Percentiles rank a stretch among this genome's conserved stretches.
These are phyloP conservation scores for Engystomops pustulosus DNA, from an alignment of 2,113 vertebrate species.

Conservation along the genomic window DNA sequence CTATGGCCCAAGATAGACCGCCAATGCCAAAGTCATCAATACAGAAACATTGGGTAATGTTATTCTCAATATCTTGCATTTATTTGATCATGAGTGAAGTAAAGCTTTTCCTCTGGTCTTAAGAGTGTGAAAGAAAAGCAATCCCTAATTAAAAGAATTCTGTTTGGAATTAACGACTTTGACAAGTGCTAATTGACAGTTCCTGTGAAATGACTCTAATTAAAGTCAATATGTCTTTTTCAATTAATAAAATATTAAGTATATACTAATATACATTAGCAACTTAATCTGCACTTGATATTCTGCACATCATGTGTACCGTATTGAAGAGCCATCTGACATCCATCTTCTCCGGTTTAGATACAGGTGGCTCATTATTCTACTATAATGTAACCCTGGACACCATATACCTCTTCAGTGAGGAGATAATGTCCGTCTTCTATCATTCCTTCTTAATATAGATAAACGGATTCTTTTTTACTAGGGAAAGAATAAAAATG, in stretches of 20 bases:
- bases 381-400: constrained; percentile 65
- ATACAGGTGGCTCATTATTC: constrained; percentile 72
- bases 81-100: constrained; percentile 80
- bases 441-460: constrained; percentile 59
- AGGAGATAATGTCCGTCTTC: constrained; percentile 61
- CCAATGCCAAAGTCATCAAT: constrained; percentile 78
- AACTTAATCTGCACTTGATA: constrained; percentile 85
- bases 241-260: constrained; percentile 86
- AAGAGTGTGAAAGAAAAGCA: constrained; percentile 78
- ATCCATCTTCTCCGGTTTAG: constrained; percentile 76
- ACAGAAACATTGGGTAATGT: constrained; percentile 82
- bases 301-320: constrained; percentile 78
- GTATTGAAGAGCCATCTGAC: constrained; percentile 78
- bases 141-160: constrained; percentile 85
- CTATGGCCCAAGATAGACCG: neutral
- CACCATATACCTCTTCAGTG: constrained; percentile 62
- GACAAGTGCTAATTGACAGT: constrained; percentile 87
- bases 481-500: constrained; percentile 42
- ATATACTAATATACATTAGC: constrained; percentile 86
- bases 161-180: constrained; percentile 85
- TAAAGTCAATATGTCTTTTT: constrained; percentile 88
- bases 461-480: constrained; percentile 61
- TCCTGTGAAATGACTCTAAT: constrained; percentile 87
- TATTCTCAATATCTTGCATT: constrained; percentile 79
- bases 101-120: constrained; percentile 76